These are phyloP conservation scores for Notodonta ziczac DNA, from an alignment of 2,888 invertebrate genomes.

Conservation along the genomic window DNA sequence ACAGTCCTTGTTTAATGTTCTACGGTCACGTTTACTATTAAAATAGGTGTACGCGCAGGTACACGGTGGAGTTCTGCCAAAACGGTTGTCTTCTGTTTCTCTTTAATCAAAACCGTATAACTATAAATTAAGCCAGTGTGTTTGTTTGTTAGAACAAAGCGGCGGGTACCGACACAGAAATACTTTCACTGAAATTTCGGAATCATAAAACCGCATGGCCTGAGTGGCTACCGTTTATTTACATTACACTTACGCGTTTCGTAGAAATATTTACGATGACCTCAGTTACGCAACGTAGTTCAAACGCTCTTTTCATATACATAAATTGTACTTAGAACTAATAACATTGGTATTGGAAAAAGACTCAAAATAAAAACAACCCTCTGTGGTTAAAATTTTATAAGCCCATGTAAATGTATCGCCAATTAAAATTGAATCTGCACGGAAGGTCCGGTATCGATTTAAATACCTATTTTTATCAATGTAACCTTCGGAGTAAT, in stretches of 20 bases:
- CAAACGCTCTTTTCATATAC: neutral
- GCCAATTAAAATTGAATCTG: slow-evolving; percentile 22
- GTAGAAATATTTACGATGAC: slow-evolving; percentile 50
- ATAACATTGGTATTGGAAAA: slow-evolving; percentile 27
- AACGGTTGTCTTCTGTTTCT: slow-evolving; percentile 50
- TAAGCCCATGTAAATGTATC: slow-evolving; percentile 10
- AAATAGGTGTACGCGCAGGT: slow-evolving; percentile 29
- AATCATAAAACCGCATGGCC: slow-evolving; percentile 58
- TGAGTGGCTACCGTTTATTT: slow-evolving; percentile 60
- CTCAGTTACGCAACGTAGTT: slow-evolving; percentile 7
- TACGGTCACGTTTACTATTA: slow-evolving; percentile 11
- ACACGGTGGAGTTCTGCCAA: slow-evolving; percentile 49
- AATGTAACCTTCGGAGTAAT: slow-evolving; percentile 9
- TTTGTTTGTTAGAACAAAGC: slow-evolving; percentile 52
- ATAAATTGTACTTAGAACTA: slow-evolving; percentile 10
- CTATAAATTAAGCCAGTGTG: slow-evolving; percentile 54
- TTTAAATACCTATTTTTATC: slow-evolving; percentile 17
- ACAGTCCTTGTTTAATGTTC: slow-evolving; percentile 8
- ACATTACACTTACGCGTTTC: slow-evolving; percentile 47
- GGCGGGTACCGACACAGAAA: slow-evolving; percentile 59
- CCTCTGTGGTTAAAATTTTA: slow-evolving; percentile 18
- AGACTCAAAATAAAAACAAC: slow-evolving; percentile 10
- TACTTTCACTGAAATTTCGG: slow-evolving; percentile 68
- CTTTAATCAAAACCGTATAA: slow-evolving; percentile 50
- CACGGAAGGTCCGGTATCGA: slow-evolving; percentile 13